Evolutionary conservation across 2,797 vertebrate genomes (phyloP).

Genomic region (Onychomys leucogaster): DNA sequence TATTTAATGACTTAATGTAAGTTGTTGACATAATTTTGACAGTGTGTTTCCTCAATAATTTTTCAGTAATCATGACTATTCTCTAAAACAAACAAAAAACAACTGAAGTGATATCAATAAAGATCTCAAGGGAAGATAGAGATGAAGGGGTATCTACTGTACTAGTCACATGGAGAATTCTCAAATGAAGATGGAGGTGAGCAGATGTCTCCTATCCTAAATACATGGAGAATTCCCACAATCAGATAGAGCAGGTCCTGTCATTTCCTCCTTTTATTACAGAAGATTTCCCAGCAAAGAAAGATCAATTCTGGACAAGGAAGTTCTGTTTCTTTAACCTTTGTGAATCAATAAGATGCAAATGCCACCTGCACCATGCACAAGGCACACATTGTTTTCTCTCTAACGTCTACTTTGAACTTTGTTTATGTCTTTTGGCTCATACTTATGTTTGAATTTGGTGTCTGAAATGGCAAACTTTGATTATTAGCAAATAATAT

Average conservation of each 20-base stretch:
- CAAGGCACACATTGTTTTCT: slow-evolving; percentile 12
- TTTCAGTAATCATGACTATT: slow-evolving; percentile 18
- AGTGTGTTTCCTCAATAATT: slow-evolving; percentile 18
- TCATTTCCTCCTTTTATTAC: slow-evolving; percentile 16
- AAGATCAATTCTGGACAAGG: slow-evolving; percentile 53
- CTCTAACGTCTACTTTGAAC: slow-evolving; percentile 52
- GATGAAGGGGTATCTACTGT: not conserved
- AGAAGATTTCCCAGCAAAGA: not conserved
- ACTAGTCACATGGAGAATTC: slow-evolving; percentile 38
- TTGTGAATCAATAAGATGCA: slow-evolving; percentile 1
- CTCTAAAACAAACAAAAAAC: not conserved
- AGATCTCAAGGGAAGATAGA: not conserved
- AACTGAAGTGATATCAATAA: not conserved
- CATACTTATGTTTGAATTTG: slow-evolving; percentile 4
- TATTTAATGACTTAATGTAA: not conserved
- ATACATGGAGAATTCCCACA: slow-evolving; percentile 7
- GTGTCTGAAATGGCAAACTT: slow-evolving; percentile 46
- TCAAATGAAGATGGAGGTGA: not conserved
- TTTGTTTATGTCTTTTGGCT: slow-evolving; percentile 57
- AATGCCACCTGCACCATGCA: slow-evolving; percentile 13
- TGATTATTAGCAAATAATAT: slow-evolving; percentile 41
- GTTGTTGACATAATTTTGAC: not conserved
- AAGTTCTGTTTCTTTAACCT: slow-evolving; percentile 51
- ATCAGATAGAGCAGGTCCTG: not conserved
- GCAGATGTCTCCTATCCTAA: not conserved